Conservation (phyloP, 2,888 invertebrate genomes). For the Spicauda simplicius region DNA sequence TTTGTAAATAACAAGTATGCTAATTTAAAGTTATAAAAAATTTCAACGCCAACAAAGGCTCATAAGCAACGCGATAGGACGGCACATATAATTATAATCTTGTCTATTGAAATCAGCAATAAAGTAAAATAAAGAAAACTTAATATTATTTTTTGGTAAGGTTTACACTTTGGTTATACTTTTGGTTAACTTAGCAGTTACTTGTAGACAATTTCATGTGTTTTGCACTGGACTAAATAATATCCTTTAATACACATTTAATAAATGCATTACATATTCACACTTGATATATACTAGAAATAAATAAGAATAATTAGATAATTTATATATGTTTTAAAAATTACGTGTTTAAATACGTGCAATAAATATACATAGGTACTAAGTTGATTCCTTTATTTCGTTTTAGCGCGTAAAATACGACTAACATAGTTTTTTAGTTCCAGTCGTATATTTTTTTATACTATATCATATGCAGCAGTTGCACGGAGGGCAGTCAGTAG, state of each 20-base stretch:
- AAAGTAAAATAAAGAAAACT: not conserved
- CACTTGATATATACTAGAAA: too few species aligned
- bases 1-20: conserved; percentile 1
- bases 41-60: conserved; percentile 19
- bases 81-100: conserved; percentile 10
- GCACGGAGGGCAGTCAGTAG: too few species aligned
- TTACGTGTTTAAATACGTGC: too few species aligned
- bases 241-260: not conserved
- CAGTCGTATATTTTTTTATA: too few species aligned
- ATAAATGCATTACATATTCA: not conserved
- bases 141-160: not conserved
- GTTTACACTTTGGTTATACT: not conserved
- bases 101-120: not conserved
- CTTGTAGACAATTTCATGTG: not conserved
- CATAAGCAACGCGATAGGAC: conserved; percentile 26
- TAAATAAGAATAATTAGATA: too few species aligned
- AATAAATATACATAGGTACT: too few species aligned
- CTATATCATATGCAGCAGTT: too few species aligned
- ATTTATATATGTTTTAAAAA: too few species aligned
- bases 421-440: too few species aligned
- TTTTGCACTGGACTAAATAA: not conserved
- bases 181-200: not conserved
- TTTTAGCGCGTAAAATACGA: too few species aligned
- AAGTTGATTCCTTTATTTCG: too few species aligned
- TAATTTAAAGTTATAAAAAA: conserved; percentile 2